These are phyloP conservation scores for Antrozous pallidus DNA, from an alignment of 2,797 vertebrate genomes.

Conservation along the genomic window DNA sequence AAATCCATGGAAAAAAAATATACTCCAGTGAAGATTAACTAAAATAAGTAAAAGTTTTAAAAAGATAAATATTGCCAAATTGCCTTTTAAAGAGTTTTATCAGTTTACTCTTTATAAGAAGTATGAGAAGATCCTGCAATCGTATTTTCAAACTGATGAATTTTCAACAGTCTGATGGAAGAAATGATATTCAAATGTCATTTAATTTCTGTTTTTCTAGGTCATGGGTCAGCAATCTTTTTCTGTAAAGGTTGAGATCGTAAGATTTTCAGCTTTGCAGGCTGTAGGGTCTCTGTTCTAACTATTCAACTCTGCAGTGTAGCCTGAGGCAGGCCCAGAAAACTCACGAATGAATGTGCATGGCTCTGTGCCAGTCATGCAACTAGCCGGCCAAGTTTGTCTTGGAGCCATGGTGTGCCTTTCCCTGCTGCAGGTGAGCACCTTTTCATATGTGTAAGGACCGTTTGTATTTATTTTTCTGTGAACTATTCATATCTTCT, in stretches of 20 bases:
- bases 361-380: background rate
- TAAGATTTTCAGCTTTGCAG: conserved; percentile 9
- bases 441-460: background rate
- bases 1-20: no score
- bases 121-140: background rate
- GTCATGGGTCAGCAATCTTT: background rate
- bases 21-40: no score
- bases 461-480: background rate
- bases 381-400: background rate
- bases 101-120: background rate
- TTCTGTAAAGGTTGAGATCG: background rate
- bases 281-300: background rate
- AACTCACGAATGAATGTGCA: background rate
- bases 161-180: background rate
- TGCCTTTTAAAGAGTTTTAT: background rate
- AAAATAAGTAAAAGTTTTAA: background rate
- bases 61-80: background rate
- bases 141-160: background rate
- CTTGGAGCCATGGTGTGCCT: background rate
- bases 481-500: background rate
- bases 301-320: background rate
- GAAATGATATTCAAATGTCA: background rate
- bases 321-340: background rate
- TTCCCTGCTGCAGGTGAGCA: background rate
- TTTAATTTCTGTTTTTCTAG: conserved; percentile 34